These are phyloP conservation scores for Operophtera brumata DNA, from an alignment of 2,888 invertebrate genomes.

Conservation along the genomic window DNA sequence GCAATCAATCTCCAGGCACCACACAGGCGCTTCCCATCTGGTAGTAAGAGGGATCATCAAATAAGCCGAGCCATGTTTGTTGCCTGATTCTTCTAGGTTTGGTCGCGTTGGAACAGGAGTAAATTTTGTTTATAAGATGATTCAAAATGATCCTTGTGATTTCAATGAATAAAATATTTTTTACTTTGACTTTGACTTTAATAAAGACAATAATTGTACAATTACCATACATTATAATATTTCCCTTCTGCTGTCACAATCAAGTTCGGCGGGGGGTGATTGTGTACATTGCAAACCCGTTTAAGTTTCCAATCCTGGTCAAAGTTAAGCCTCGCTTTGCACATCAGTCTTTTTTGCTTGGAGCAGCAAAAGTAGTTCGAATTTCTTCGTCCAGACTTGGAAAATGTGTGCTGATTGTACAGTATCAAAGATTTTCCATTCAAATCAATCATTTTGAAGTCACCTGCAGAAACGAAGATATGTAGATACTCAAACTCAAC, in stretches of 20 bases:
- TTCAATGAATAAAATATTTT: no score
- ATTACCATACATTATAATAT: background rate
- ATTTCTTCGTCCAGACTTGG: background rate
- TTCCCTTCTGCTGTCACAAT: background rate
- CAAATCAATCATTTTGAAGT: background rate
- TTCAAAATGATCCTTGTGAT: no score
- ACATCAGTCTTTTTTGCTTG: background rate
- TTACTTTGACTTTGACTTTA: no score
- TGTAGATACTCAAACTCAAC: no score
- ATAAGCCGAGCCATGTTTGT: no score
- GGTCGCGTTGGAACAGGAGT: no score
- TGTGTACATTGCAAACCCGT: background rate
- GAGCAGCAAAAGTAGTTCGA: slow-evolving; percentile 15
- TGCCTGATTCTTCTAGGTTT: no score
- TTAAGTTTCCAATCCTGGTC: slow-evolving; percentile 6
- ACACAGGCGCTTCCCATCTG: no score
- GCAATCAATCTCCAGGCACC: no score
- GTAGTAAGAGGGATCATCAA: no score
- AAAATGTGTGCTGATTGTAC: slow-evolving; percentile 14
- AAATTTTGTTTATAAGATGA: no score
- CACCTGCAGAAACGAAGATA: background rate
- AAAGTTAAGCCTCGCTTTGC: slow-evolving; percentile 11
- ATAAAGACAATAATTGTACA: no score
- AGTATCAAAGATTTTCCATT: slow-evolving; percentile 22
- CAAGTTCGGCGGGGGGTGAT: slow-evolving; percentile 4